phyloP scores from a whole-genome alignment of 2,888 invertebrate genomes.

The Timema cristinae region DNA sequence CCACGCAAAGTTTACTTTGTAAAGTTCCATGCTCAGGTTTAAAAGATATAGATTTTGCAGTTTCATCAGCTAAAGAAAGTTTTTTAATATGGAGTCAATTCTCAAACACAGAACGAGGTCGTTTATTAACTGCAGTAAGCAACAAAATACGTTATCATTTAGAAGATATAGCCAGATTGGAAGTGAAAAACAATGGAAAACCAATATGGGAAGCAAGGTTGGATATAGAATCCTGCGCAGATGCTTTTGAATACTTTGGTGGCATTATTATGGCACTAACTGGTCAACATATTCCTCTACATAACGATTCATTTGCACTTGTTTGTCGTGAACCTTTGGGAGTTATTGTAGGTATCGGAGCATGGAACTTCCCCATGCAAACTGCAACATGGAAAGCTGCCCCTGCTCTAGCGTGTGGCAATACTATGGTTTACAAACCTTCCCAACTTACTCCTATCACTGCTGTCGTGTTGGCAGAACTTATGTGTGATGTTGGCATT shows the following conservation, averaged over 20 bases:
- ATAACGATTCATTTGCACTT: slow-evolving; percentile 47
- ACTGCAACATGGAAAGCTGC: slow-evolving; percentile 41
- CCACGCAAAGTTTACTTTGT: slow-evolving; percentile 34
- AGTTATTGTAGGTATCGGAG: slow-evolving; percentile 52
- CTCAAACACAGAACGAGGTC: slow-evolving; percentile 46
- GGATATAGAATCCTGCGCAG: slow-evolving; percentile 52
- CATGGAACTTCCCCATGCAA: slow-evolving; percentile 57
- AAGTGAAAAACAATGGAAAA: slow-evolving; percentile 52
- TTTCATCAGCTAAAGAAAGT: slow-evolving; percentile 42
- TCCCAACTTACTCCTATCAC: slow-evolving; percentile 52
- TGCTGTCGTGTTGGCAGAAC: slow-evolving; percentile 50
- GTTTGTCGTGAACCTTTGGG: slow-evolving; percentile 52
- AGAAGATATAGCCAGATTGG: slow-evolving; percentile 43
- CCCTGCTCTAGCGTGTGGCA: slow-evolving; percentile 50
- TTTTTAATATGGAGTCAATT: slow-evolving; percentile 43
- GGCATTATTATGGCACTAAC: slow-evolving; percentile 43
- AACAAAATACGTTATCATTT: slow-evolving; percentile 43
- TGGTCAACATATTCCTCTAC: slow-evolving; percentile 47
- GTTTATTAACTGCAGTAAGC: slow-evolving; percentile 43
- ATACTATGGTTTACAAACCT: slow-evolving; percentile 54
- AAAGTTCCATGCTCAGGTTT: slow-evolving; percentile 35
- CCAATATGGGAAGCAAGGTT: slow-evolving; percentile 52
- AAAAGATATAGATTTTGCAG: slow-evolving; percentile 45
- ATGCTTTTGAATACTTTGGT: slow-evolving; percentile 51
- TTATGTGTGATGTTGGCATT: slow-evolving; percentile 49